Conservation (phyloP, 2,113 vertebrate genomes). For the Eleginops maclovinus region DNA sequence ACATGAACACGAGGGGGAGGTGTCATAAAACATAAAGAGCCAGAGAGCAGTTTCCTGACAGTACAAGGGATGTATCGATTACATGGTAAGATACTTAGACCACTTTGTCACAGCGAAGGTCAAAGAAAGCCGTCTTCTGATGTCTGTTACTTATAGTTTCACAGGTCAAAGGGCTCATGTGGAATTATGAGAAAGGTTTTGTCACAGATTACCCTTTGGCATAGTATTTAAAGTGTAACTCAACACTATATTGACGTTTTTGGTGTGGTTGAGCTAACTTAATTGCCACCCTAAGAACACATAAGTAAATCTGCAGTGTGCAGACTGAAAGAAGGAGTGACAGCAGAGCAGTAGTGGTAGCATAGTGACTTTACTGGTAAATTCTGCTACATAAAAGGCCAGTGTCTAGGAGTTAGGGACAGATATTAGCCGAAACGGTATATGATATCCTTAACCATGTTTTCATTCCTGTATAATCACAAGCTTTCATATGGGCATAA, state of each 20-base stretch:
- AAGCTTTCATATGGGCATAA: too few relatives aligned
- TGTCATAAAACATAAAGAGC: conserved; percentile 9
- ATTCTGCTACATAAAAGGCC: neutral
- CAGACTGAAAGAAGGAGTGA: neutral
- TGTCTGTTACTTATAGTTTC: neutral
- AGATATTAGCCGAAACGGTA: too few relatives aligned
- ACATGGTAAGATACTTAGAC: neutral
- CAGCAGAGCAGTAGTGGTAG: too few relatives aligned
- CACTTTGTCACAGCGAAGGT: neutral
- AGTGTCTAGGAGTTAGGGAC: too few relatives aligned
- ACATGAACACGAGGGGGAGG: conserved; percentile 51
- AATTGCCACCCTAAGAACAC: neutral
- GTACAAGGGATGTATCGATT: neutral
- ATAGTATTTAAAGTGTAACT: neutral
- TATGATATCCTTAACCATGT: too few relatives aligned
- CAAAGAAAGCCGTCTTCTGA: neutral
- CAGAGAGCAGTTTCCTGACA: neutral
- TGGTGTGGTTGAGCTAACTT: neutral
- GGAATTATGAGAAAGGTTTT: neutral
- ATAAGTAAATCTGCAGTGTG: neutral
- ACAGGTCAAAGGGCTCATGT: neutral
- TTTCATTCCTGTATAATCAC: too few relatives aligned
- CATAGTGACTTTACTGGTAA: neutral
- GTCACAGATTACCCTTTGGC: neutral
- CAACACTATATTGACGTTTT: neutral